phyloP scores from a whole-genome alignment of 2,797 vertebrate genomes.

The Neosilurus mollespiculum region DNA sequence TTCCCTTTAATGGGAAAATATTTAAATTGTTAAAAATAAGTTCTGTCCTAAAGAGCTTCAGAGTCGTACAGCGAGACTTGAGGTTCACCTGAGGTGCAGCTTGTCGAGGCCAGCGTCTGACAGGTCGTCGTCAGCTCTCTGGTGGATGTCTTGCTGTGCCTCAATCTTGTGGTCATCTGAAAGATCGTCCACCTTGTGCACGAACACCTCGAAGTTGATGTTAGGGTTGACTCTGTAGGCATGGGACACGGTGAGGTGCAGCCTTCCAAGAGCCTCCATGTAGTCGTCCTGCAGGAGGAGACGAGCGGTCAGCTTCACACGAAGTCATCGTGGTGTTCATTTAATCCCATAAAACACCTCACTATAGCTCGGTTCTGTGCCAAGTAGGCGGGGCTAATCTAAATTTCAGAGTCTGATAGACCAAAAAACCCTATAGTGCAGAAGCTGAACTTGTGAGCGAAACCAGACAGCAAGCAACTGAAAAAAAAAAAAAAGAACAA shows the following conservation, averaged over 20 bases:
- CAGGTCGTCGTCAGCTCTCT: slow-evolving; percentile 34
- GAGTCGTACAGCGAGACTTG: neutral
- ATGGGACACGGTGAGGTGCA: slow-evolving; percentile 84
- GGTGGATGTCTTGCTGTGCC: slow-evolving; percentile 28
- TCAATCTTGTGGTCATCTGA: slow-evolving; percentile 79
- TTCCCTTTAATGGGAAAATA: too few species aligned
- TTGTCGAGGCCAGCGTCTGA: slow-evolving; percentile 18
- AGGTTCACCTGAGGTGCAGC: slow-evolving; percentile 35
- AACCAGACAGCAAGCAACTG: neutral
- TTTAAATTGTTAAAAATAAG: too few species aligned
- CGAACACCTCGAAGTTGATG: slow-evolving; percentile 88
- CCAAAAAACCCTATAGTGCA: neutral
- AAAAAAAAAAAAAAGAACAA: neutral
- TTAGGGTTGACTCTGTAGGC: slow-evolving; percentile 85
- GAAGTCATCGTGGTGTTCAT: neutral
- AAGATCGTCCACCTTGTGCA: slow-evolving; percentile 87
- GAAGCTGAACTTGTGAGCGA: neutral
- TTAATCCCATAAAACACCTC: neutral
- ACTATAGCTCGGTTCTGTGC: neutral
- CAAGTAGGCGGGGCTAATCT: neutral
- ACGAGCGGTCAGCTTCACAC: neutral
- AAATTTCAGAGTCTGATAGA: neutral
- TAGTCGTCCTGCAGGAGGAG: slow-evolving; percentile 79
- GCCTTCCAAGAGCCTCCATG: slow-evolving; percentile 83
- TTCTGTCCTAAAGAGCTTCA: neutral